phyloP scores from a whole-genome alignment of 2,888 invertebrate species.

The Morpho deidamia region DNA sequence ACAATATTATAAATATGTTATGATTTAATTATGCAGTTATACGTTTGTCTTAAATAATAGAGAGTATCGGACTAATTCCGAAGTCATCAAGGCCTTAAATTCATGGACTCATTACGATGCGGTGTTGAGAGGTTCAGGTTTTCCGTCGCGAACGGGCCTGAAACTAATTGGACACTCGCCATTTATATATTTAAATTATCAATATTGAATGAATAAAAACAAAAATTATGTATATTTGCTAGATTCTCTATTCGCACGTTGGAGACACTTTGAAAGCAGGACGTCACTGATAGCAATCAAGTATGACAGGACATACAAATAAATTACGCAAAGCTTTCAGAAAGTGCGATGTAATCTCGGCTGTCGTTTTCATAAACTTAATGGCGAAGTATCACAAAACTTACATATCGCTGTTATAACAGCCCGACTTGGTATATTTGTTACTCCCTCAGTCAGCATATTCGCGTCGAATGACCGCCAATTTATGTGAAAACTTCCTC shows the following conservation, averaged over 20 bases:
- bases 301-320: slow-evolving; percentile 51
- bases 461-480: slow-evolving; percentile 78
- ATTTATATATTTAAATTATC: no score
- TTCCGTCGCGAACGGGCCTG: no score
- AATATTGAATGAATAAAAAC: no score
- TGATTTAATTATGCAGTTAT: no score
- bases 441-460: slow-evolving; percentile 77
- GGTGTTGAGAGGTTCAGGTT: no score
- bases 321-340: slow-evolving; percentile 74
- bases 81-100: not conserved
- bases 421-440: slow-evolving; percentile 77
- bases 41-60: no score
- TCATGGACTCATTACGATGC: no score
- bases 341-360: slow-evolving; percentile 75
- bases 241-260: no score
- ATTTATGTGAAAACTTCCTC: slow-evolving; percentile 76
- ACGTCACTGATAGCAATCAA: slow-evolving; percentile 20
- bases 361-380: slow-evolving; percentile 76
- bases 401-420: slow-evolving; percentile 78
- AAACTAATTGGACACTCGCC: no score
- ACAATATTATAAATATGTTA: no score
- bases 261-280: not conserved
- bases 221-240: no score
- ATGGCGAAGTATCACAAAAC: slow-evolving; percentile 75
- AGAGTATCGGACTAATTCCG: no score